These are phyloP conservation scores for Idaea aversata DNA, from an alignment of 2,888 invertebrate genomes.

Conservation along the genomic window DNA sequence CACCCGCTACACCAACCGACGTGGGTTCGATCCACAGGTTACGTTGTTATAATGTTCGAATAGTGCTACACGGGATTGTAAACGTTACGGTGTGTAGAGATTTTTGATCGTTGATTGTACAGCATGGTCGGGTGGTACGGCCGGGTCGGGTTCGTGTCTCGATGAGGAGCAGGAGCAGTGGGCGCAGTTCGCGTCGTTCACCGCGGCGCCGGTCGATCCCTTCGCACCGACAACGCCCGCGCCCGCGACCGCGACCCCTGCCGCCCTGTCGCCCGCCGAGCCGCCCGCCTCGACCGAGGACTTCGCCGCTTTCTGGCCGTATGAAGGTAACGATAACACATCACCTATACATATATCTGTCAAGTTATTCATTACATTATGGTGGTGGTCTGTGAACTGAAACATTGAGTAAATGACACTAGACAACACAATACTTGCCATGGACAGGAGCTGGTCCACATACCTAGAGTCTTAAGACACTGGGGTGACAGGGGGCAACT, in stretches of 20 bases:
- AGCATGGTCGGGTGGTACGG: slow-evolving; percentile 5
- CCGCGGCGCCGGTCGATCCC: slow-evolving; percentile 9
- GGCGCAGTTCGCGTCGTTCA: slow-evolving; percentile 53
- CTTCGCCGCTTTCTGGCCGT: slow-evolving; percentile 45
- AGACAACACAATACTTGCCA: too few species aligned
- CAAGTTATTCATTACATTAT: not conserved
- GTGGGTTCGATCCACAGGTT: too few species aligned
- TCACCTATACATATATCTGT: slow-evolving; percentile 2
- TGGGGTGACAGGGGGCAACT: too few species aligned
- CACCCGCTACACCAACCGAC: too few species aligned
- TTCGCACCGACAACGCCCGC: slow-evolving; percentile 20
- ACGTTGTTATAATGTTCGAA: too few species aligned
- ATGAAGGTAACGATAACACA: slow-evolving; percentile 17
- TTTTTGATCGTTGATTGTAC: too few species aligned
- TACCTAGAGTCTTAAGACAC: too few species aligned
- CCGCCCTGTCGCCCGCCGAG: slow-evolving; percentile 14
- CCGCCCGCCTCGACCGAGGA: slow-evolving; percentile 14
- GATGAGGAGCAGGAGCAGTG: slow-evolving; percentile 44
- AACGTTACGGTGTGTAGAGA: too few species aligned
- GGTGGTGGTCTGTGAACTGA: too few species aligned
- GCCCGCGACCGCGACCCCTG: slow-evolving; percentile 15
- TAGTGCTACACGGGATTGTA: too few species aligned
- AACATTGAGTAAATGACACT: too few species aligned
- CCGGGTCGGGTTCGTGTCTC: slow-evolving; percentile 20
- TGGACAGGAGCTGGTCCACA: too few species aligned